phyloP scores from a whole-genome alignment of 2,888 invertebrate genomes.

The Stegana nigrithorax region DNA sequence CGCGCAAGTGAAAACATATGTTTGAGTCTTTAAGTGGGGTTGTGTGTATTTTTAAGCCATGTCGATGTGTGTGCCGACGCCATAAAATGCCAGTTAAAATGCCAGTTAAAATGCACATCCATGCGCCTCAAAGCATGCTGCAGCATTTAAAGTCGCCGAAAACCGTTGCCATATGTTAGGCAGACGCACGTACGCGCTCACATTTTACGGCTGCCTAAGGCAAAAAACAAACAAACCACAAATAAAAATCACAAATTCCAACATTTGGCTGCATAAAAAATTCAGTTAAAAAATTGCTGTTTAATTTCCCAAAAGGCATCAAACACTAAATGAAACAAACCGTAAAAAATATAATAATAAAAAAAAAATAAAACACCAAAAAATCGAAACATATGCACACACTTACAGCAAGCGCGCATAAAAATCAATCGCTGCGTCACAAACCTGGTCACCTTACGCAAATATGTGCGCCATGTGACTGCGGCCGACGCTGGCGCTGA shows the following conservation, averaged over 20 bases:
- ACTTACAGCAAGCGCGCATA: neutral
- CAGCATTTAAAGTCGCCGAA: neutral
- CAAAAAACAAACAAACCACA: neutral
- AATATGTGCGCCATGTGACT: neutral
- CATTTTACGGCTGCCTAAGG: neutral
- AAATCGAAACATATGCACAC: neutral
- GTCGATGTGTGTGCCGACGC: no score
- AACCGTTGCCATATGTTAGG: conserved; percentile 3
- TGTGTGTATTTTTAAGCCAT: neutral
- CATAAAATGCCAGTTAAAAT: no score
- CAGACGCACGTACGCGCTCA: neutral
- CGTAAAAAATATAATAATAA: neutral
- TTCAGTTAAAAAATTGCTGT: neutral
- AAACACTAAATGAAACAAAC: neutral
- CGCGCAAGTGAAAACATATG: neutral
- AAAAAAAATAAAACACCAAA: neutral
- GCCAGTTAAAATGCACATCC: no score
- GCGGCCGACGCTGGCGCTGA: no score
- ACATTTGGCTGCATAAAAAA: neutral
- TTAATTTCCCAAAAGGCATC: conserved; percentile 6
- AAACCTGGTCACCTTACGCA: neutral
- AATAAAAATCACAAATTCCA: neutral
- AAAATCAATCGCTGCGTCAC: conserved; percentile 3
- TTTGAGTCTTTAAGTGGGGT: no score
- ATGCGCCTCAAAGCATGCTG: neutral